Evolutionary conservation across 2,113 vertebrate genomes (phyloP), one percentile per base, ranked within the genome.

Genomic region (Polypterus bichir): DNA sequence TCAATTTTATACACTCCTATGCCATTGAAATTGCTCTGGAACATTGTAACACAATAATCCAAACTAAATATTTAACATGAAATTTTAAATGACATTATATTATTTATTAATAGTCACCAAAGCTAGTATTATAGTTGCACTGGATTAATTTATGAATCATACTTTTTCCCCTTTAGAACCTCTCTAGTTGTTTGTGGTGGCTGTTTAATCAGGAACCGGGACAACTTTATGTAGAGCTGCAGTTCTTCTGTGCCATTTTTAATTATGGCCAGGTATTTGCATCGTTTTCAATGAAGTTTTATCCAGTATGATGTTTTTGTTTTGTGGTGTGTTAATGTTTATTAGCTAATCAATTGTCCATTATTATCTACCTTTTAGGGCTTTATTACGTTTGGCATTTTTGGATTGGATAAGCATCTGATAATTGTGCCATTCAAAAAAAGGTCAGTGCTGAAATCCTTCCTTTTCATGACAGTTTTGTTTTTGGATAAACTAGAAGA

Each of bases 361-460:
- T 27, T 27, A 27, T 27, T 27, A 27, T 27, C 27, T 27, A 27
- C 27, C 27, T 27, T 10, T 6, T 72, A 98, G 95, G 94, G 93
- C 62, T 89, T 98, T 68, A 85, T 98, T 76, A 94, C 89, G 48
- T 97, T 98, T 76, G 89, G 85, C 66, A 87, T 97, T 74, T 98
- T 98, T 78, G 95, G 95, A 44, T 76, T 98, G 74, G 95, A 98
- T 76, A 95, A 96, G 69, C 91, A 95, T 82, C 83, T 93, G 74
- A 93, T 97, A 63, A 88, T 97, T 66, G 71, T 94, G n/a, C 93
- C 95, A n/a, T 81, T 93, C 84, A 97, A 95, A 56, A 86, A 88
- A 77, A 94, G 90, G 94, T 94, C 87, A 82, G 65, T 47, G 74
- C 49, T 69, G 45, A 73, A 27, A 27, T 27, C 27, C 27, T 27